Evolutionary conservation across 2,113 vertebrate genomes (phyloP), one percentile per base, ranked within the genome.

Genomic region (Melanotaenia duboulayi): DNA sequence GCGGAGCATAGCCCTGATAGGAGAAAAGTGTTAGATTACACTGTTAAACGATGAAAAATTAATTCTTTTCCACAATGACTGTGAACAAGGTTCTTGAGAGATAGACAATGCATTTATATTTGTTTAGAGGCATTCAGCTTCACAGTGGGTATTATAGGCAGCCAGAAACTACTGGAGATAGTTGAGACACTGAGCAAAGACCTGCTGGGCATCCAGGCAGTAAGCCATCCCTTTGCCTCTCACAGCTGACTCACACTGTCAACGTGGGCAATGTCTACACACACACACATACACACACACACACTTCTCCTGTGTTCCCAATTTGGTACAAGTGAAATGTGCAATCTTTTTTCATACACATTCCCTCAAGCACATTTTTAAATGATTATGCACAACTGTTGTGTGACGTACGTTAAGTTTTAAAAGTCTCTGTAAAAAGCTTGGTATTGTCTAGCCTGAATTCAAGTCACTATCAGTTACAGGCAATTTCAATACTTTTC

Each of bases 151-250:
- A 70, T 82, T 20, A 35, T 1, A 68, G 49, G 63, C 65, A 70
- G 76, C 61, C 39, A 76, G 76, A 61, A 86, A 62, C 72, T 80
- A 83, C 88, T 91, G 89, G 80, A 81, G 76, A 82, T 77, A 82
- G 78, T 91, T 91, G 64, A 82, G 79, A 81, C 65, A 76, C 83
- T 4, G 66, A 61, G 83, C 67, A 80, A 54, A 59, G 48, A 59
- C 81, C 79, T 74, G 72, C 71, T 69, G 75, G 73, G 84, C 50
- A 70, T 78, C 28, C 61, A 80, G 80, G 78, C 65, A 80, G 46
- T 22, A 67, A 89, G 83, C 76, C 89, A 87, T 85, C 46, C 24
- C 25, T 66, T 68, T 80, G 77, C 79, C 69, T 86, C 69, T 76
- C 65, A 69, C n/a, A 24, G 67, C 11, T 86, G 85, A 89, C 85